Evolutionary conservation across 2,797 vertebrate species (phyloP).

Genomic region (Neosilurus mollespiculum): DNA sequence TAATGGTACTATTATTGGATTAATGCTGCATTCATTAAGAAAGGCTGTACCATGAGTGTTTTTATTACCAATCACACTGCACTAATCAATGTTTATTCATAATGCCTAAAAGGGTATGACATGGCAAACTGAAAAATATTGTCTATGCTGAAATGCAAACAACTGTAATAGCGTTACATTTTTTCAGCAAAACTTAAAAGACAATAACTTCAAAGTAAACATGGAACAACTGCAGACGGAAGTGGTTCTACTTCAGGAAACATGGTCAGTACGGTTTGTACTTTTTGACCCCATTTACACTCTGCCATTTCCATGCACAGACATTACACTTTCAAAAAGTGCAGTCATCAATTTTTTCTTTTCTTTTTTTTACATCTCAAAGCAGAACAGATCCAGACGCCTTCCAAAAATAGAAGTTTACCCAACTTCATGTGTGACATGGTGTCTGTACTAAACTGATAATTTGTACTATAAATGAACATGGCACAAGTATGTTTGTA

Average conservation of each 20-base stretch:
- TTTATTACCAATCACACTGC: neutral
- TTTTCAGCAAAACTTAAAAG: neutral
- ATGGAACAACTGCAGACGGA: neutral
- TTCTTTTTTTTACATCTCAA: neutral
- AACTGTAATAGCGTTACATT: neutral
- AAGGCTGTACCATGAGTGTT: neutral
- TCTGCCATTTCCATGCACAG: neutral
- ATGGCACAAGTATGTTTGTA: neutral
- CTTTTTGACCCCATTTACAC: neutral
- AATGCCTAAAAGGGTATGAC: neutral
- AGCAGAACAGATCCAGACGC: neutral
- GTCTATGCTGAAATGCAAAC: neutral
- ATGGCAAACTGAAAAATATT: neutral
- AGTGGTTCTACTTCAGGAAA: neutral
- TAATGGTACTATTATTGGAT: neutral
- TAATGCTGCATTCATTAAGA: neutral
- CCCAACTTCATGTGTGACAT: neutral
- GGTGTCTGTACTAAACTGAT: neutral
- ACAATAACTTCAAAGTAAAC: neutral
- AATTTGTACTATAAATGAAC: neutral
- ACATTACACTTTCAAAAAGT: neutral
- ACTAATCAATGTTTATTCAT: neutral
- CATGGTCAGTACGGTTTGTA: neutral
- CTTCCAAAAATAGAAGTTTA: neutral
- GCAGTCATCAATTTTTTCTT: neutral